Percentiles rank a stretch among this genome's conserved stretches.
Evolutionary conservation across 1,140 invertebrate genomes (phyloP).

Genomic region (Drosophila nasuta): DNA sequence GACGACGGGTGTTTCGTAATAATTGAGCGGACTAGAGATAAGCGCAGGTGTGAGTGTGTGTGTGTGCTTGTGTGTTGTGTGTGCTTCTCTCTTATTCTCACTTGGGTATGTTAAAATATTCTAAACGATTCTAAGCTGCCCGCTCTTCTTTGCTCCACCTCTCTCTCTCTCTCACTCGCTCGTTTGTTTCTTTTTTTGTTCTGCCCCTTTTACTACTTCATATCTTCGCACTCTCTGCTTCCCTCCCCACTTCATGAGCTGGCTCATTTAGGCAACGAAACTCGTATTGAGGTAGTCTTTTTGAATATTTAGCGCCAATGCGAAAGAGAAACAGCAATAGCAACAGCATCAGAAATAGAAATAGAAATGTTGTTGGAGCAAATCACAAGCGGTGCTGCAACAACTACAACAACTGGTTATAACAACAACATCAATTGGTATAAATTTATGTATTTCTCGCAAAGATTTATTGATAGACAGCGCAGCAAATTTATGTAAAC

Average conservation of each 20-base stretch:
- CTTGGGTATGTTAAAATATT: conserved; percentile 75
- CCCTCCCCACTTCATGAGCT: conserved; percentile 20
- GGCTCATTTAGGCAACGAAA: conserved; percentile 73
- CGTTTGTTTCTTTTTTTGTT: conserved; percentile 7
- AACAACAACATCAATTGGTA: conserved; percentile 45
- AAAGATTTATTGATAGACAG: conserved; percentile 75
- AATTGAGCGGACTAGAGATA: conserved; percentile 66
- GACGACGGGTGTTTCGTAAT: conserved; percentile 61
- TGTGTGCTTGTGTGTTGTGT: background rate
- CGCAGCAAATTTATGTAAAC: conserved; percentile 70
- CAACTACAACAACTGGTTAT: conserved; percentile 29
- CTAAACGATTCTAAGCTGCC: conserved; percentile 66
- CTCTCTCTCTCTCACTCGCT: conserved; percentile 21
- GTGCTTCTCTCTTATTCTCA: conserved; percentile 30
- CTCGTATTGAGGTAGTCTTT: conserved; percentile 82
- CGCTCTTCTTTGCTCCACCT: conserved; percentile 15
- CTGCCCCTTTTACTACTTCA: background rate
- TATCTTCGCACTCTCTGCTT: conserved; percentile 9
- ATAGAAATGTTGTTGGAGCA: conserved; percentile 31
- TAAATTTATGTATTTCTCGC: conserved; percentile 61
- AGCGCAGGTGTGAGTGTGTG: conserved; percentile 34
- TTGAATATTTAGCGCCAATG: conserved; percentile 61
- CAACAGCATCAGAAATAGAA: conserved; percentile 6
- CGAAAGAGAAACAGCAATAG: conserved; percentile 15
- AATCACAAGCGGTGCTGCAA: background rate